Percentiles rank a stretch among this genome's conserved stretches.
Evolutionary conservation across 2,888 invertebrate genomes (phyloP).

Genomic region (Anoplius nigerrimus): DNA sequence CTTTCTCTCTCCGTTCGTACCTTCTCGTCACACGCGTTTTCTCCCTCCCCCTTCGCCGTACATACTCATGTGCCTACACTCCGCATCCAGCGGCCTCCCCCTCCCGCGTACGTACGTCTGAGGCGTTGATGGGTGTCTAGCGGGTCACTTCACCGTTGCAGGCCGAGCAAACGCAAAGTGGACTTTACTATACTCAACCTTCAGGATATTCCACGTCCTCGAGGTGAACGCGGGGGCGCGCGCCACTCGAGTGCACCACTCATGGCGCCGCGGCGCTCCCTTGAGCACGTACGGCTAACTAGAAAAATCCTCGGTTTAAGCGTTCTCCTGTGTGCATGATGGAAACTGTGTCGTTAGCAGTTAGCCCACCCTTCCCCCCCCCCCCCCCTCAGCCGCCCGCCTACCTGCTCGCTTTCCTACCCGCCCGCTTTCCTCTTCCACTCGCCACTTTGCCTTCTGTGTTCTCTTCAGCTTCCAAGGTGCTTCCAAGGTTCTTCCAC

Average conservation of each 20-base stretch:
- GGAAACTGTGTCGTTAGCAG: slow-evolving; percentile 66
- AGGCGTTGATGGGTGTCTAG: slow-evolving; percentile 69
- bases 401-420: not conserved
- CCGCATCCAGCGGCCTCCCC: no score
- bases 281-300: slow-evolving; percentile 64
- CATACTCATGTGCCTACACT: no score
- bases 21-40: no score
- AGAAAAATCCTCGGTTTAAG: slow-evolving; percentile 58
- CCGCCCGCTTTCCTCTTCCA: not conserved
- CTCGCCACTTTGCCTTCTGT: not conserved
- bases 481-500: not conserved
- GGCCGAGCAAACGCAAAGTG: slow-evolving; percentile 61
- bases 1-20: no score
- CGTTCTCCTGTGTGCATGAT: slow-evolving; percentile 50
- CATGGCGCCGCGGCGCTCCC: slow-evolving; percentile 41
- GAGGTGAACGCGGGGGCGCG: slow-evolving; percentile 32
- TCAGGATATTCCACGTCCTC: slow-evolving; percentile 53
- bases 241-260: slow-evolving; percentile 34
- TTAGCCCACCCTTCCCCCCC: slow-evolving; percentile 36
- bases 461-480: not conserved
- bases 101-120: slow-evolving; percentile 8
- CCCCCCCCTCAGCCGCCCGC: slow-evolving; percentile 11
- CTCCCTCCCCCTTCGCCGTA: no score
- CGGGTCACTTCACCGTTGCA: slow-evolving; percentile 71
- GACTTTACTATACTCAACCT: slow-evolving; percentile 53